Percentiles rank a stretch among this genome's conserved stretches.
Evolutionary conservation across 2,888 invertebrate genomes (phyloP).

Genomic region (Lepidocyrtoides sp.): DNA sequence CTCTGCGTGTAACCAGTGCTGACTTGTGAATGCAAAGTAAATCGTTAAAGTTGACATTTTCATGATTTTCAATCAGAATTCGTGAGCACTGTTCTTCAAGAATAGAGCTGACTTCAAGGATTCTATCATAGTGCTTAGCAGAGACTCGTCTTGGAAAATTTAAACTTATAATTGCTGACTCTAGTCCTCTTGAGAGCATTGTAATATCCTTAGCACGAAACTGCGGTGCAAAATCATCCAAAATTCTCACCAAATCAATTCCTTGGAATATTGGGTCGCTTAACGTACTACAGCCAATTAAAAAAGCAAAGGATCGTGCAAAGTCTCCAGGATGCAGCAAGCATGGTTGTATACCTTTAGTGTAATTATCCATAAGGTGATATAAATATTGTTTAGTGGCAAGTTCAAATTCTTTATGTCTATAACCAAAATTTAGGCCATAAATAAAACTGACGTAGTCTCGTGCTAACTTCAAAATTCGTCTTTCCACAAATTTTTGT

Average conservation of each 20-base stretch:
- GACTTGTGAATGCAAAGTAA: constrained; percentile 63
- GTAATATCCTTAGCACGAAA: constrained; percentile 67
- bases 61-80: constrained; percentile 37
- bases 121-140: constrained; percentile 77
- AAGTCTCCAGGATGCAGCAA: constrained; percentile 71
- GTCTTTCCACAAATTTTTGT: constrained; percentile 36
- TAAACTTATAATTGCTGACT: constrained; percentile 52
- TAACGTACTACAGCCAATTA: constrained; percentile 70
- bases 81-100: constrained; percentile 75
- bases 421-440: constrained; percentile 60
- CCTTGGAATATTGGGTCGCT: constrained; percentile 76
- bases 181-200: constrained; percentile 67
- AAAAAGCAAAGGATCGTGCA: constrained; percentile 64
- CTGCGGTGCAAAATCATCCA: constrained; percentile 76
- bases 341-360: constrained; percentile 29
- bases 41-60: constrained; percentile 29
- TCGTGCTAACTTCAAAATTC: constrained; percentile 66
- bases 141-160: constrained; percentile 16
- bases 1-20: constrained; percentile 63
- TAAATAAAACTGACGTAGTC: constrained; percentile 80
- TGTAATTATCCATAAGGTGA: constrained; percentile 71
- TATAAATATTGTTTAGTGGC: constrained; percentile 66
- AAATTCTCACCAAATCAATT: constrained; percentile 41
- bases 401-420: constrained; percentile 71
- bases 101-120: constrained; percentile 76